Evolutionary conservation across 1,140 invertebrate species (phyloP), one percentile per base, ranked within the genome.

Genomic region (Aricia agestis): DNA sequence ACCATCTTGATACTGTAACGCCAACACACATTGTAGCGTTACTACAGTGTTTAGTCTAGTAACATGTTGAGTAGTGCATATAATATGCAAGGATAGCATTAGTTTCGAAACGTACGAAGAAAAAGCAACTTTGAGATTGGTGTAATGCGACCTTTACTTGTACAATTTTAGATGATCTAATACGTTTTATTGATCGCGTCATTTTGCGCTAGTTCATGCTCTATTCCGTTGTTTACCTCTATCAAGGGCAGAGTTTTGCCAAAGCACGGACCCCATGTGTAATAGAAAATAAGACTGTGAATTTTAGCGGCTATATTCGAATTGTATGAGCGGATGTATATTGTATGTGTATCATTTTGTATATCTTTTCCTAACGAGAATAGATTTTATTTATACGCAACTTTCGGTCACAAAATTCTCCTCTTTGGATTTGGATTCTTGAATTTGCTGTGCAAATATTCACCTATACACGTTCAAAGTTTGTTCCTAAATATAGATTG

Each of bases 401-500:
- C 36, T 58, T 25, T 71, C 66, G 69, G 69, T 63, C 18, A 71
- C 52, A 67, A 25, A 67, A 52, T 41, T 18, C 66, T 15, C 15
- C n/a, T 25, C 25, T 36, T 9, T 36, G 6, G 36, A 36, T 63
- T 36, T 70, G 25, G 15, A 63, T 18, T 13, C 11, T 69, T 15
- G 11, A 17, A 42, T 68, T 68, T 68, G 67, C 13, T 9, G 57
- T 42, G 31, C 32, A 32, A 36, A 25, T 58, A 25, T 18, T 57
- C 18, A 2, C 25, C 11, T 52, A 52, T 18, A 57, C 67, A 41
- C 67, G 10, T 68, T 31, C 15, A 68, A 68, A 19, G 19, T 73
- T 77, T 78, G 82, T 84, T 84, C 82, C 80, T 83, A 80, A 79
- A 78, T 76, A 81, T 78, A 75, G 69, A 76, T 78, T 74, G 75